A percentile compares a stretch with the other conserved stretches of the same genome.
Conservation (phyloP, 1,140 invertebrate genomes). For the Tyrophagus putrescentiae region DNA sequence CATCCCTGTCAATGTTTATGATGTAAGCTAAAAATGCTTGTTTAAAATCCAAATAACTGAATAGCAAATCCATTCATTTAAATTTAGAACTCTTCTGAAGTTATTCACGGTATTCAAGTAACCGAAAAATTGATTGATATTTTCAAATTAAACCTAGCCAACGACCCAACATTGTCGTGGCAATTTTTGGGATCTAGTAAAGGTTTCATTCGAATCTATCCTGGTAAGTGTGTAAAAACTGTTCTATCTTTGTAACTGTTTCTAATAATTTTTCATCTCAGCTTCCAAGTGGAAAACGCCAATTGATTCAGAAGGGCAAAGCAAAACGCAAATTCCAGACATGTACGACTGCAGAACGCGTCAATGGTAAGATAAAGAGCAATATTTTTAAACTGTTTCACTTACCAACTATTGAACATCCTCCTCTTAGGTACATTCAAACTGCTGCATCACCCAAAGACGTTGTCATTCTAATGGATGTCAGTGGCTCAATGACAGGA, state of each 20-base stretch:
- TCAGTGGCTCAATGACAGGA: constrained; percentile 93
- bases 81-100: constrained; percentile 43
- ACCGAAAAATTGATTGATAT: constrained; percentile 63
- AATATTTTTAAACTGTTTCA: neutral
- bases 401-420: neutral
- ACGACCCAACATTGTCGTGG: constrained; percentile 76
- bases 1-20: constrained; percentile 83
- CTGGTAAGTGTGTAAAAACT: constrained; percentile 32
- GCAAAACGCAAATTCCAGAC: constrained; percentile 41
- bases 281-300: constrained; percentile 15
- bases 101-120: constrained; percentile 64
- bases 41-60: neutral
- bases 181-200: constrained; percentile 87
- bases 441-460: constrained; percentile 95
- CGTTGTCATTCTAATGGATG: constrained; percentile 84
- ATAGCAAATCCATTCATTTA: neutral
- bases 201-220: constrained; percentile 77
- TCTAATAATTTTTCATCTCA: neutral
- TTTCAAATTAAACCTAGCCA: constrained; percentile 67
- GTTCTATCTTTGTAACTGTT: neutral
- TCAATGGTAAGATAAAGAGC: constrained; percentile 45
- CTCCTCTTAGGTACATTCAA: constrained; percentile 55
- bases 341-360: constrained; percentile 68
- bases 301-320: neutral
- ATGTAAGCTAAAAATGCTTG: constrained; percentile 32